Percentiles rank a stretch among this genome's conserved stretches.
These are phyloP conservation scores for Poecile atricapillus DNA, from an alignment of 2,113 vertebrate species.

Conservation along the genomic window DNA sequence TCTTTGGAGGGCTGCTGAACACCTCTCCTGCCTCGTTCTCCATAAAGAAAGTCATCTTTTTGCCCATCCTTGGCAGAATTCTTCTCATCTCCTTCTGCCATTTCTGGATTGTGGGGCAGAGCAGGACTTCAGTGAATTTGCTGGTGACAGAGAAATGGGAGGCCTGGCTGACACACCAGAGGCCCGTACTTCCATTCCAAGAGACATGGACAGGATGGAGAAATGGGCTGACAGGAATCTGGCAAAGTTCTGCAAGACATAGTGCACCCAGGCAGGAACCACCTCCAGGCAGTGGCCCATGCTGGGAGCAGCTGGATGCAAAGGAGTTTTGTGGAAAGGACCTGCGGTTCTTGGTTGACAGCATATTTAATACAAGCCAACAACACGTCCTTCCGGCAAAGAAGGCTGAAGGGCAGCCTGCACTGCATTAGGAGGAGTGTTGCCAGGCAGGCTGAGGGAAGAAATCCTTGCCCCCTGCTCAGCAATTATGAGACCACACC, in stretches of 20 bases:
- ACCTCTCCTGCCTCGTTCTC: neutral
- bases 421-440: neutral
- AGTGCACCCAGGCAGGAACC: neutral
- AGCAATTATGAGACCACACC: neutral
- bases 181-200: rapidly evolving
- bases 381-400: neutral
- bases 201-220: neutral
- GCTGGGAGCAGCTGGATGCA: neutral
- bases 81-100: neutral
- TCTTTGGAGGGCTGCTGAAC: neutral
- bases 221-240: neutral
- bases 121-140: neutral
- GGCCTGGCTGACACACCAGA: neutral
- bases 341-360: neutral
- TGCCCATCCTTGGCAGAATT: neutral
- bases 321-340: neutral
- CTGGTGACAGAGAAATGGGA: neutral
- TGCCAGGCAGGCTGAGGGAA: neutral
- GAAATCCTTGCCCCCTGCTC: neutral
- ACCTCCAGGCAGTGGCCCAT: neutral
- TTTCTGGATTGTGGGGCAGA: neutral
- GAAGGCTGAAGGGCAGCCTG: neutral
- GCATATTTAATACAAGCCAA: neutral
- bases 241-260: too few relatives aligned
- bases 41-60: neutral